Evolutionary conservation across 2,888 invertebrate genomes (phyloP).

Genomic region (Nemurella pictetii): DNA sequence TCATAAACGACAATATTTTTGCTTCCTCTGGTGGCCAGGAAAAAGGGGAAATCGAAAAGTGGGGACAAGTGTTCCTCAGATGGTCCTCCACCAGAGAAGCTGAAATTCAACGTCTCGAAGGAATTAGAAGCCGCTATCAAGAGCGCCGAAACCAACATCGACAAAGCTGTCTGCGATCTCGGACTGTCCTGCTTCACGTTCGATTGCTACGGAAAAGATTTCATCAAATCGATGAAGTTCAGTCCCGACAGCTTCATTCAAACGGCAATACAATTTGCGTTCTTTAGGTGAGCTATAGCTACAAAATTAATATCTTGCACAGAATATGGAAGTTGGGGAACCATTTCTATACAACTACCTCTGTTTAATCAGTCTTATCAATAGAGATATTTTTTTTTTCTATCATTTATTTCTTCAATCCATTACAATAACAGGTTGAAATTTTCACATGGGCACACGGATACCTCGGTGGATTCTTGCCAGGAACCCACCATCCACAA

Average conservation of each 20-base stretch:
- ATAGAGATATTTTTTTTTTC: too few relatives aligned
- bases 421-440: too few relatives aligned
- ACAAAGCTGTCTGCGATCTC: constrained; percentile 70
- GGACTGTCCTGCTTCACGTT: constrained; percentile 82
- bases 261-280: constrained; percentile 90
- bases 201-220: constrained; percentile 80
- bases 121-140: constrained; percentile 62
- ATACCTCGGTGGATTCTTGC: too few relatives aligned
- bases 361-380: too few relatives aligned
- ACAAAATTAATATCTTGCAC: too few relatives aligned
- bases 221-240: constrained; percentile 81
- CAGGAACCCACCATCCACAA: too few relatives aligned
- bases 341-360: too few relatives aligned
- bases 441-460: too few relatives aligned
- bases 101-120: constrained; percentile 59
- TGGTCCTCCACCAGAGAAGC: constrained; percentile 47
- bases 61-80: not conserved
- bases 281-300: constrained; percentile 71
- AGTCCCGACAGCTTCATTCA: constrained; percentile 96
- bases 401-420: too few relatives aligned
- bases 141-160: constrained; percentile 64
- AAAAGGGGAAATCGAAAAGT: not conserved
- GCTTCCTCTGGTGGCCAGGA: not conserved
- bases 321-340: too few relatives aligned
- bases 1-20: too few relatives aligned